Conservation (phyloP, 2,797 vertebrate species). For the Crypturellus tataupa region DNA sequence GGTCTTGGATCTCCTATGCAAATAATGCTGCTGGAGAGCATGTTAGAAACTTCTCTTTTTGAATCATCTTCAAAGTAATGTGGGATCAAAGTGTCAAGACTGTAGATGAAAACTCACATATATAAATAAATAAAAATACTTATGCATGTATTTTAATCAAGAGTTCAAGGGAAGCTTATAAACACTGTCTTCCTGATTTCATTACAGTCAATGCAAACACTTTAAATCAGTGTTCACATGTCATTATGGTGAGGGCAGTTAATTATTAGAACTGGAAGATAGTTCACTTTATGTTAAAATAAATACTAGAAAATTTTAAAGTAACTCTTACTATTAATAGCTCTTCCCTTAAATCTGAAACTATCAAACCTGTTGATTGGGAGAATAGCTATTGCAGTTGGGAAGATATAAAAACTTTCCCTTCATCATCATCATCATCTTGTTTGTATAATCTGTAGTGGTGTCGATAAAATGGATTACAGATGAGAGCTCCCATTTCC, state of each 20-base stretch:
- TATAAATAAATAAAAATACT: constrained; percentile 29
- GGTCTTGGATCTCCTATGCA: constrained; percentile 35
- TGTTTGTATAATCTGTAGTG: not conserved
- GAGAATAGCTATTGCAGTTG: not conserved
- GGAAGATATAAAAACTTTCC: not conserved
- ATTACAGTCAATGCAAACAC: constrained; percentile 41
- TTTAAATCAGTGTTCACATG: constrained; percentile 23
- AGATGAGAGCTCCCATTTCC: not conserved
- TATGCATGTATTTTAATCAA: constrained; percentile 45
- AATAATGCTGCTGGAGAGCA: constrained; percentile 47
- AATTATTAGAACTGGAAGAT: not conserved
- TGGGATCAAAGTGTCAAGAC: constrained; percentile 59
- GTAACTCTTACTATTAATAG: not conserved
- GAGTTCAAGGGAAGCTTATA: constrained; percentile 67
- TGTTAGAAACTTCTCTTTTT: constrained; percentile 46
- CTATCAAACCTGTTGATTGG: not conserved
- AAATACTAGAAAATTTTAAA: not conserved
- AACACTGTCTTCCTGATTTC: constrained; percentile 42
- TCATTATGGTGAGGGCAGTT: not conserved
- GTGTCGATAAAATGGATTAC: not conserved
- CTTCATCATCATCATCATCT: not conserved
- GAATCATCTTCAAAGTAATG: constrained; percentile 71
- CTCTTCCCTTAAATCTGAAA: not conserved
- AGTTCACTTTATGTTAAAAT: not conserved
- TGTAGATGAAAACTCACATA: constrained; percentile 50